These are phyloP conservation scores for Steinernema carpocapsae DNA, from an alignment of 2,888 invertebrate genomes.

Conservation along the genomic window DNA sequence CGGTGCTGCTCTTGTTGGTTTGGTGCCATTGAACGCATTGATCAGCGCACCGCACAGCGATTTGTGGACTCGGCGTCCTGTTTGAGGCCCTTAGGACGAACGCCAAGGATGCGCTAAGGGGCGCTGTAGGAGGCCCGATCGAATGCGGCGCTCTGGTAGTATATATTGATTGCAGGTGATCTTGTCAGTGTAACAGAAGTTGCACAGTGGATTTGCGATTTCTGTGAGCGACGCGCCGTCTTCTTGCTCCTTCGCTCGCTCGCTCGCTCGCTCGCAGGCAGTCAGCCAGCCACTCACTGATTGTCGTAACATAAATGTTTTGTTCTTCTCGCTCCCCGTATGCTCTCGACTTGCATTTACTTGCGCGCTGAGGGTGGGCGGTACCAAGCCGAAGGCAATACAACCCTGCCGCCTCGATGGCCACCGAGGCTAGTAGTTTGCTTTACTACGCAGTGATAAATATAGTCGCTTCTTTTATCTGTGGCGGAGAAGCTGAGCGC, in stretches of 20 bases:
- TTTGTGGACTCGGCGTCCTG: neutral
- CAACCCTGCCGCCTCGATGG: neutral
- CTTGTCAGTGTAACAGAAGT: constrained; percentile 32
- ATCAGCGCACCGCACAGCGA: constrained; percentile 5
- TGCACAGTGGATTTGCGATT: constrained; percentile 33
- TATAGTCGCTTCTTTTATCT: constrained; percentile 32
- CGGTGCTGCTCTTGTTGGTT: constrained; percentile 26
- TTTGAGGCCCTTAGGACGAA: constrained; percentile 2
- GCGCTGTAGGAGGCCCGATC: neutral
- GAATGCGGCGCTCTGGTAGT: constrained; percentile 23
- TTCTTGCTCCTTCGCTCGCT: constrained; percentile 25
- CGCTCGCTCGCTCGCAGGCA: neutral
- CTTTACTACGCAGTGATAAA: constrained; percentile 35
- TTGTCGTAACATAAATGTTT: constrained; percentile 34
- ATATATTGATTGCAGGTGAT: constrained; percentile 34
- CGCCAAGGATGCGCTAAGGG: neutral
- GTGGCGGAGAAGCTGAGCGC: constrained; percentile 15
- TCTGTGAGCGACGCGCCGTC: constrained; percentile 27
- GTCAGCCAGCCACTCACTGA: constrained; percentile 18
- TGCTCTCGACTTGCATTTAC: constrained; percentile 22
- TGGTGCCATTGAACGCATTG: constrained; percentile 12
- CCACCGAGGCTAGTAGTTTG: constrained; percentile 24
- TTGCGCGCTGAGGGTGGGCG: constrained; percentile 32
- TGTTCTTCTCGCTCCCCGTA: constrained; percentile 24
- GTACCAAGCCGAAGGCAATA: constrained; percentile 34